These are phyloP conservation scores for Gymnocheta viridis DNA, from an alignment of 2,888 invertebrate genomes.

Conservation along the genomic window DNA sequence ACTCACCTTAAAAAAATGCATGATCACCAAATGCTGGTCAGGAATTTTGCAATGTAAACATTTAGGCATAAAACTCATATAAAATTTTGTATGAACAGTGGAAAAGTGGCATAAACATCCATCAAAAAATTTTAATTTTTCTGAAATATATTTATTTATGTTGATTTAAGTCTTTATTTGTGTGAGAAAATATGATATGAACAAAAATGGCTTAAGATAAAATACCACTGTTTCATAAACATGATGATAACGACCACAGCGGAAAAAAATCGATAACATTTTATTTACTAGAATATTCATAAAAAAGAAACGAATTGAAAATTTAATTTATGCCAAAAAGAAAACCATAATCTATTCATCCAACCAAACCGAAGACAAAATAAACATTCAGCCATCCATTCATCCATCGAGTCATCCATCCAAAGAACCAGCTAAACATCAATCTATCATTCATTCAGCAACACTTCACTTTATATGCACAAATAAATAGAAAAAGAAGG, in stretches of 20 bases:
- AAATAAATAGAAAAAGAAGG: constrained; percentile 24
- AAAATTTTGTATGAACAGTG: no score
- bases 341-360: constrained; percentile 73
- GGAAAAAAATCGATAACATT: constrained; percentile 27
- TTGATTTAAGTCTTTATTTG: no score
- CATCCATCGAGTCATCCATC: constrained; percentile 24
- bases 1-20: no score
- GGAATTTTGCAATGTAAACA: no score
- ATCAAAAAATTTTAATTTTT: no score
- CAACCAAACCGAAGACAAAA: constrained; percentile 38
- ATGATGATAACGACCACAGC: neutral
- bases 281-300: constrained; percentile 50
- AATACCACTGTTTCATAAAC: constrained; percentile 4
- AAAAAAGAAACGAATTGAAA: constrained; percentile 65
- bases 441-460: constrained; percentile 59
- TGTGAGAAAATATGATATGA: neutral
- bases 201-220: neutral
- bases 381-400: constrained; percentile 27
- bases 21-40: no score
- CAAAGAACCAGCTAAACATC: constrained; percentile 19
- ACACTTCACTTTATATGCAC: constrained; percentile 49
- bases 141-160: neutral
- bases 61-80: no score
- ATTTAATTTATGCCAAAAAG: constrained; percentile 72
- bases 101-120: no score